Evolutionary conservation across 1,140 invertebrate species (phyloP), one percentile per base, ranked within the genome.

Genomic region (Lepidurus packardi): DNA sequence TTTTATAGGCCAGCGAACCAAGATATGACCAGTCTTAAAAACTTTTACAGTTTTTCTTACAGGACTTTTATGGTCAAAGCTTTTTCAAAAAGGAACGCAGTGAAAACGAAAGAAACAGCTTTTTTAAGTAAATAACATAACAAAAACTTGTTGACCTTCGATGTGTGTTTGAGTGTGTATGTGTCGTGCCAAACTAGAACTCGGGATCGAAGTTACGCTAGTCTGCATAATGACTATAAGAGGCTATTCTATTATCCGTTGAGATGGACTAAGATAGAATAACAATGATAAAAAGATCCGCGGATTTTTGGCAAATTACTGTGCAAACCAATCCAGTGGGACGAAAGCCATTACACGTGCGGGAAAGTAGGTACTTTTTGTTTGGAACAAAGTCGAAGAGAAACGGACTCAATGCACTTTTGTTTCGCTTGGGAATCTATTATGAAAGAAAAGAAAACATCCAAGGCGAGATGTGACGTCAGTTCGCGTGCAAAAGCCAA

Each of bases 271-370:
- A 21, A 65, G 16, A 21, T n/a, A 9, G 9, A 21, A 65, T n/a
- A 65, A 9, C 16, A 65, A 65, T 13, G 53, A 1, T 65, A 65
- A 65, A 13, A 65, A 65, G 13, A 65, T n/a, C 16, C 53, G 53
- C 53, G 53, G 53, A 65, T 65, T n/a, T 65, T 65, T 65, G 53
- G 53, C 53, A 21, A 65, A 65, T 65, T 65, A 65, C 8, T n/a
- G 7, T 65, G 53, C 53, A 21, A 65, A 21, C 53, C 53, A 65
- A 65, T 65, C 16, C n/a, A 65, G 53, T 65, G 53, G 53, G 53
- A 65, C 53, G 53, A 65, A 65, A 65, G 53, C 53, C 53, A 65
- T 65, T 65, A 65, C 53, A 65, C 53, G n/a, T 65, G 53, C 53
- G 53, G 53, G 53, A 65, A 65, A 65, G 34, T 34, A 65, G 53